Base-by-base conservation (phyloP, 2,888 invertebrate species). In the Hirtodrosophila confusa region DNA sequence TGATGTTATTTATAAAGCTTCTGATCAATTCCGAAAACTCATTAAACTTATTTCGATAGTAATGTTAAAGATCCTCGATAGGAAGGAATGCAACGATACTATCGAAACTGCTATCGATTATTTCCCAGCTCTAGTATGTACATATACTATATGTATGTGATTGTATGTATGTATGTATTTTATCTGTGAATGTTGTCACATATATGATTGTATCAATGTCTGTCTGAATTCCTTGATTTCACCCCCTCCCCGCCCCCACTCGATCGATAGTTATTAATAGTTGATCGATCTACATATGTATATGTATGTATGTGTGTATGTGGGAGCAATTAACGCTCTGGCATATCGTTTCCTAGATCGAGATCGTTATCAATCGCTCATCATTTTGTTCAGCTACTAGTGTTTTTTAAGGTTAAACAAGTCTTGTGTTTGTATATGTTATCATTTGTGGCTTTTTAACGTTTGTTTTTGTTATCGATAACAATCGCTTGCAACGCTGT, bases 391-490 rank as follows among this genome's bases (percentile, higher is more conserved):
- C 31, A 7, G 31, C 40, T 47, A 39, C 31, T 47, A 53, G 47
- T 24, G 45, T 39, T 35, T 35, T 35, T 58, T 36, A 40, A 57
- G 45, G 50, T 36, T 62, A 17, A 17, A 17, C 17, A 17, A 17
- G 17, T 63, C 17, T 24, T 10, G 39, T 7, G 11, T 49, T 40
- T 39, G 37, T 50, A 44, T 24, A 29, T 31, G n/a, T 31, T 45
- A 10, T 67, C 17, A 7, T 44, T 36, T 50, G 29, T 41, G 35
- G 70, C 75, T 75, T 71, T 23, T 61, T 62, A 41, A n/a, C n/a
- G 9, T 51, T 62, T 62, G 3, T 29, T 74, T 69, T 53, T 11
- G 53, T 45, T 74, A 53, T 61, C 75, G 60, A 60, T 43, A 37
- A 57, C 60, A 31, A 39, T 27, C 47, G 60, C 74, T 73, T 73